Evolutionary conservation across 1,140 invertebrate species (phyloP), one percentile per base, ranked within the genome.

Genomic region (Drosophila rhopaloa): DNA sequence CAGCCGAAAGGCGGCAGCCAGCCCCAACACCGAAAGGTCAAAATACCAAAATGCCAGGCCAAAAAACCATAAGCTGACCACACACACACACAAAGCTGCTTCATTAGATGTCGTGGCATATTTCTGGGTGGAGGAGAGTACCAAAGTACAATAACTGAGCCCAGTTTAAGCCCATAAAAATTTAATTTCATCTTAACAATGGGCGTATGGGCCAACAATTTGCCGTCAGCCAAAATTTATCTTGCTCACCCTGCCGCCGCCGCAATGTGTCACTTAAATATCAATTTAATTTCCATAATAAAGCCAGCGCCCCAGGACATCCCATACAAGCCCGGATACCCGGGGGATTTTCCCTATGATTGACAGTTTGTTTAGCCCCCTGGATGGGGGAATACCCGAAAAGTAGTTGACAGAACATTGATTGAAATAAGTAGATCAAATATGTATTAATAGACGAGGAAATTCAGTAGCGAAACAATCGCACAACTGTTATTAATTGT

Each of bases 231-330:
- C 75, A 62, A 86, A 76, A 82, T 88, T 88, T 79, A 86, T 86
- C 83, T 60, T 55, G 62, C 74, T 76, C 73, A 77, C 62, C 54
- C 56, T 48, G 73, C 50, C 37, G 67, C 27, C 41, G 43, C 32
- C 73, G 38, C 44, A 41, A 72, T 67, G 60, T 86, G 83, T 89
- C 83, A 86, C 83, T 86, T 86, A 86, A 86, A 86, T 86, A 86
- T 86, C 84, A 86, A 86, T 89, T 86, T 86, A 86, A 86, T 86
- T 86, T 86, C 84, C 83, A 86, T 86, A 86, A 86, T 88, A 86
- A 79, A 67, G 57, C 70, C 76, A 65, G 68, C 48, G 54, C 65
- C 58, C 40, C 41, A 32, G 37, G 32, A 48, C 48, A 14, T 40
- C 56, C 51, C 71, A 32, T 8, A 32, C 29, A 32, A 32, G 6